Percentiles rank a stretch among this genome's conserved stretches.
Evolutionary conservation across 2,113 vertebrate genomes (phyloP).

Genomic region (Istiophorus platypterus): DNA sequence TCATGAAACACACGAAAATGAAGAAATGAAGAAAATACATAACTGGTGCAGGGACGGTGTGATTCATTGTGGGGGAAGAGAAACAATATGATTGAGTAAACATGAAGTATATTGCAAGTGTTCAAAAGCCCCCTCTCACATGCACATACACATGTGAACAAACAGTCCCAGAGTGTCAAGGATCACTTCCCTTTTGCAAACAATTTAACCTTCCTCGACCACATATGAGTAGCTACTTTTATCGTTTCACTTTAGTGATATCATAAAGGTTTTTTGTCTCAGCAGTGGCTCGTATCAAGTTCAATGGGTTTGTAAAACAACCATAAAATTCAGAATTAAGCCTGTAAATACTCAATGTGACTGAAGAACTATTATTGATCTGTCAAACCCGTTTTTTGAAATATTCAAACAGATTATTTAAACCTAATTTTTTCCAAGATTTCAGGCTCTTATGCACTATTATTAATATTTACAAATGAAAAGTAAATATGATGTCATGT

Average conservation of each 20-base stretch:
- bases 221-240: neutral
- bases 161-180: neutral
- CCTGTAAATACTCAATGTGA: neutral
- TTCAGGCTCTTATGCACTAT: neutral
- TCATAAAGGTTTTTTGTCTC: neutral
- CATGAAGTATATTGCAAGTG: neutral
- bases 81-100: too few relatives aligned
- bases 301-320: neutral
- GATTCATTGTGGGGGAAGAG: neutral
- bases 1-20: neutral
- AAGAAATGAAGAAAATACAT: neutral
- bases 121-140: neutral
- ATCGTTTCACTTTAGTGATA: neutral
- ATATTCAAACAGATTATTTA: neutral
- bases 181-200: conserved; percentile 11
- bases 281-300: neutral
- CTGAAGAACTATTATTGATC: neutral
- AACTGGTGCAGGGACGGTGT: neutral
- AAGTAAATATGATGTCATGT: conserved; percentile 9
- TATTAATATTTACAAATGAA: neutral
- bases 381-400: neutral
- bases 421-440: neutral
- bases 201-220: neutral
- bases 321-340: neutral
- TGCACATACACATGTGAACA: neutral